Evolutionary conservation across 2,797 vertebrate genomes (phyloP).

Genomic region (Monodelphis domestica): DNA sequence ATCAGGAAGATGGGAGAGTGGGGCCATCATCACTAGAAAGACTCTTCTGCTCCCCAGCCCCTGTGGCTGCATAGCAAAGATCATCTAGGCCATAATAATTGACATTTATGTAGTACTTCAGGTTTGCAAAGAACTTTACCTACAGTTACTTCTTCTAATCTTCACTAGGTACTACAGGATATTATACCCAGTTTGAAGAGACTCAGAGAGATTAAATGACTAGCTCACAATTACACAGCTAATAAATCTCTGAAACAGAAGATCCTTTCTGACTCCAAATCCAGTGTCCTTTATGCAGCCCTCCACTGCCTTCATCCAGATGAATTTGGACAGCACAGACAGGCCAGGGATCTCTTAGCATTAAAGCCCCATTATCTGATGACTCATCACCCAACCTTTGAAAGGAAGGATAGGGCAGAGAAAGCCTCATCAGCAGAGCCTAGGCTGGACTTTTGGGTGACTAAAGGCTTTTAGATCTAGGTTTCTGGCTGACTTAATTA

Average conservation of each 20-base stretch:
- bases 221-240: not conserved
- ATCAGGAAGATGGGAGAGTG: not conserved
- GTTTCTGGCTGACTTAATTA: not conserved
- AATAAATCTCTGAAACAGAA: not conserved
- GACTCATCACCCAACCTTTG: conserved; percentile 24
- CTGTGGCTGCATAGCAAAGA: not conserved
- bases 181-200: not conserved
- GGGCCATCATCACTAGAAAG: not conserved
- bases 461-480: not conserved
- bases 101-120: not conserved
- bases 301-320: not conserved
- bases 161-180: not conserved
- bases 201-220: not conserved
- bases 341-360: conserved; percentile 20
- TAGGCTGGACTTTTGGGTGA: not conserved
- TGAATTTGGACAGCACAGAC: conserved; percentile 23
- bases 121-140: not conserved
- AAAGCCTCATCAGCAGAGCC: not conserved
- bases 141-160: not conserved
- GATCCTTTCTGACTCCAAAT: conserved; percentile 2
- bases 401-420: conserved; percentile 31
- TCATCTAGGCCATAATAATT: not conserved
- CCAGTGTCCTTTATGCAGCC: not conserved
- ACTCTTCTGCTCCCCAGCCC: not conserved
- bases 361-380: conserved; percentile 56